These are phyloP conservation scores for Chionomys nivalis DNA, from an alignment of 2,113 vertebrate species.

Conservation along the genomic window DNA sequence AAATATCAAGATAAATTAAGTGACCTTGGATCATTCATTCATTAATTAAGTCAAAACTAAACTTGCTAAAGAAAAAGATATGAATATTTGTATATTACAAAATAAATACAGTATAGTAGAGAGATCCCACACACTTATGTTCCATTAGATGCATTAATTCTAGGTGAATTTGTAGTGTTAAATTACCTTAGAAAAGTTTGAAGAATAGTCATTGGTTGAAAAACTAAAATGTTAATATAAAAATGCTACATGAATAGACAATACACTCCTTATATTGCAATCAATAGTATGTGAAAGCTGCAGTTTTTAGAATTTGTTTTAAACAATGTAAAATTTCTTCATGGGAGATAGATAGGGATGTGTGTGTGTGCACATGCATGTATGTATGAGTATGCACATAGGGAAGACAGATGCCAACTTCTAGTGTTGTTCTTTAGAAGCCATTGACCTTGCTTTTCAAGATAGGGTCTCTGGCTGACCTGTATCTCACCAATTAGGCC, in stretches of 20 bases:
- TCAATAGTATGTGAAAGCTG: neutral
- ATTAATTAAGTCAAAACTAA: neutral
- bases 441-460: too few relatives aligned
- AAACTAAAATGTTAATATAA: neutral
- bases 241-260: neutral
- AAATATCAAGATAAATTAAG: neutral
- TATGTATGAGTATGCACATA: too few relatives aligned
- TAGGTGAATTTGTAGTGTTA: neutral
- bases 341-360: too few relatives aligned
- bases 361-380: too few relatives aligned
- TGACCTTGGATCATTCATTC: neutral
- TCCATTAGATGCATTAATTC: neutral
- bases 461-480: too few relatives aligned
- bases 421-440: too few relatives aligned
- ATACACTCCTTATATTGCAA: neutral
- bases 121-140: neutral
- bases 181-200: neutral
- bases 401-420: too few relatives aligned
- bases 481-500: neutral
- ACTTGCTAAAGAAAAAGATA: neutral
- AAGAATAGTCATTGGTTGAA: neutral
- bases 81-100: neutral
- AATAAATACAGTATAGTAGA: neutral
- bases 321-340: neutral
- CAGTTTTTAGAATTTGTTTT: neutral